Evolutionary conservation across 1,140 invertebrate species (phyloP), one percentile per base, ranked within the genome.

Genomic region (Heliconius eleuchia): DNA sequence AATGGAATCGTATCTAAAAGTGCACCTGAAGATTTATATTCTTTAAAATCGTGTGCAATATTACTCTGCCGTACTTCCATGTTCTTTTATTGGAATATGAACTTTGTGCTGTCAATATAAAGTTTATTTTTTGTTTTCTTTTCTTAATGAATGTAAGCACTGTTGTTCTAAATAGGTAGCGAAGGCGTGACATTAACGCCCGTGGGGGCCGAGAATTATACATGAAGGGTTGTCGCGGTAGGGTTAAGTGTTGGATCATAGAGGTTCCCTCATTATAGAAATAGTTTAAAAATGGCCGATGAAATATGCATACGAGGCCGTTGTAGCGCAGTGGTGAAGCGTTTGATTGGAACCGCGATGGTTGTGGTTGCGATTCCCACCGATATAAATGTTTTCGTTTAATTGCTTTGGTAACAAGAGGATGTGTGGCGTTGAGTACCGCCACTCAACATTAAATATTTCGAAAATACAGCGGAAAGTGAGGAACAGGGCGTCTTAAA

Each of bases 111-210:
- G 0, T 7, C 9, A 6, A 0, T 2, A 73, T 87, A 91, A 57
- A 78, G 87, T 86, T 34, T 19, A 42, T 78, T 85, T 87, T 88
- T 8, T 7, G 1, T 42, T 55, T 73, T 11, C 13, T 19, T 13
- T 73, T 80, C 78, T 86, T 88, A 87, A 87, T 89, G 76, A 84
- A 79, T 88, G 86, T 80, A 78, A 84, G 80, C 76, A 78, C 72
- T 88, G 89, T 91, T 91, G 87, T 89, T 85, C 77, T 85, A 89
- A 89, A 87, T 89, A 89, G 83, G 89, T 88, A 82, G 84, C 86
- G 83, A 86, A 94, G 92, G 92, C 92, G 91, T 92, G 91, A 94
- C 91, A 93, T 93, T 94, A 89, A 85, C 92, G 89, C 91, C 90
- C 88, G 86, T 77, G 85, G 87, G 88, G 90, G 86, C 89, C 89